Conservation (phyloP, 2,888 invertebrate species). For the Chouioia cunea region DNA sequence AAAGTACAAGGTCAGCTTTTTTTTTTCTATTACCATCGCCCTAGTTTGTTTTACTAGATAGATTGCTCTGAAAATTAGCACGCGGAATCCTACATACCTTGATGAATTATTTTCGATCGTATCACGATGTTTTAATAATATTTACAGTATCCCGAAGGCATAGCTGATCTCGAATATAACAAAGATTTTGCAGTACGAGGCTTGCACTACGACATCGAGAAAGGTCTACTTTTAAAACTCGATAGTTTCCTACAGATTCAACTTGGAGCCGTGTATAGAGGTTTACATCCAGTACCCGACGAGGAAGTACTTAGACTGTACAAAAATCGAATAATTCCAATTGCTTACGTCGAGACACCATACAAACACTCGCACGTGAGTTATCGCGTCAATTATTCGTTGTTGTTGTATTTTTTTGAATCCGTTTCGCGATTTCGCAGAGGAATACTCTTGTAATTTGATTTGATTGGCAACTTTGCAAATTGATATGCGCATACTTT, state of each 20-base stretch:
- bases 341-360: constrained; percentile 88
- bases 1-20: constrained; percentile 81
- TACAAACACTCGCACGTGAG: constrained; percentile 79
- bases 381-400: constrained; percentile 27
- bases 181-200: constrained; percentile 97
- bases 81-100: too few relatives aligned
- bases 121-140: neutral
- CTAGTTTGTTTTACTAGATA: too few relatives aligned
- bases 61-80: too few relatives aligned
- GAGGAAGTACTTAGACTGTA: constrained; percentile 89
- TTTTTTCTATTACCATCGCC: too few relatives aligned
- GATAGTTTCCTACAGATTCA: constrained; percentile 98
- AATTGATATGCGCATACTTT: too few relatives aligned
- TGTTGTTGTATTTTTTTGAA: neutral
- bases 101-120: constrained; percentile 18
- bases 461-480: too few relatives aligned
- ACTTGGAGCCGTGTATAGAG: constrained; percentile 92
- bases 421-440: too few relatives aligned
- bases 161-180: constrained; percentile 85
- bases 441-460: too few relatives aligned
- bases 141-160: constrained; percentile 89
- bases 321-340: constrained; percentile 87
- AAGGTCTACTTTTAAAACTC: constrained; percentile 91
- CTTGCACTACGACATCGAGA: constrained; percentile 97
- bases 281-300: constrained; percentile 83